Conservation (phyloP, 1,140 invertebrate species). For the Drosophila neocordata region DNA sequence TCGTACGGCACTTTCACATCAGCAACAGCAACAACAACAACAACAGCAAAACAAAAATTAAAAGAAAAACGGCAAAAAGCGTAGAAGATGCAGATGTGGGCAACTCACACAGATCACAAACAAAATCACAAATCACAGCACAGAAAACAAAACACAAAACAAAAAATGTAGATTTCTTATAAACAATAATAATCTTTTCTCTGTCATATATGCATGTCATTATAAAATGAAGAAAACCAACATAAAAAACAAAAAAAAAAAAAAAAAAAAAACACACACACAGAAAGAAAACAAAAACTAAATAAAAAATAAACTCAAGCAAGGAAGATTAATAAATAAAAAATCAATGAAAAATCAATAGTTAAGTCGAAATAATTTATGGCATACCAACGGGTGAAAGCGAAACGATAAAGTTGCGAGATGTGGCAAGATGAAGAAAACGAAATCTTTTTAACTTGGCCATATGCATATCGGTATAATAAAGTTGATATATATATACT, state of each 20-base stretch:
- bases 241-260: constrained; percentile 58
- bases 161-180: constrained; percentile 74
- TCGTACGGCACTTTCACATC: constrained; percentile 73
- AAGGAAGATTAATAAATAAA: constrained; percentile 79
- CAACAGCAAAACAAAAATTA: constrained; percentile 23
- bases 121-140: constrained; percentile 52
- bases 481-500: neutral
- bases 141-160: too few species aligned
- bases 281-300: constrained; percentile 34
- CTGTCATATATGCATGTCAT: constrained; percentile 82
- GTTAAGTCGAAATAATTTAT: constrained; percentile 57
- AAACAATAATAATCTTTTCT: constrained; percentile 59
- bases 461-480: constrained; percentile 63
- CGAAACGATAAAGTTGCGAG: constrained; percentile 34
- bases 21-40: constrained; percentile 41
- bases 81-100: constrained; percentile 73
- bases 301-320: constrained; percentile 51
- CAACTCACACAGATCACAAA: constrained; percentile 46
- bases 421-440: constrained; percentile 21
- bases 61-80: constrained; percentile 57
- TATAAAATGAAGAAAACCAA: constrained; percentile 79
- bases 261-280: constrained; percentile 59
- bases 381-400: constrained; percentile 62
- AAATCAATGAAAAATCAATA: constrained; percentile 76
- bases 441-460: constrained; percentile 27